These are phyloP conservation scores for Cyaniris semiargus DNA, from an alignment of 2,888 invertebrate species.

Conservation along the genomic window DNA sequence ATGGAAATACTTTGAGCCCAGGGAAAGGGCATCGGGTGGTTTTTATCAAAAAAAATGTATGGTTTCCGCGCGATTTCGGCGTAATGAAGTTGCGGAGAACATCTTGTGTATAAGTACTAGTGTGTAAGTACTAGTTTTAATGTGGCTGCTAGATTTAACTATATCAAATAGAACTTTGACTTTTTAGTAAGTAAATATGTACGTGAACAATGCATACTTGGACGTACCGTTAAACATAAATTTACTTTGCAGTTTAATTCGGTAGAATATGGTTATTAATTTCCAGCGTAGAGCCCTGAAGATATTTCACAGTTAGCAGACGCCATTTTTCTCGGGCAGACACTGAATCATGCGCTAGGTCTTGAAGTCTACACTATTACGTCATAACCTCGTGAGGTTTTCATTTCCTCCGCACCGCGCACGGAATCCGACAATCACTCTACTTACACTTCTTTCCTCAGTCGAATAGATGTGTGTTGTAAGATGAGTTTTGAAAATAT, in stretches of 20 bases:
- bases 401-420: slow-evolving; percentile 3
- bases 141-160: neutral
- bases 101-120: too few relatives aligned
- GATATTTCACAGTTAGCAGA: slow-evolving; percentile 20
- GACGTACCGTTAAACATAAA: neutral
- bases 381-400: slow-evolving; percentile 20
- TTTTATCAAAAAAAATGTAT: too few relatives aligned
- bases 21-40: too few relatives aligned
- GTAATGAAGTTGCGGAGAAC: too few relatives aligned
- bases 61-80: too few relatives aligned
- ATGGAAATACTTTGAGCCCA: too few relatives aligned
- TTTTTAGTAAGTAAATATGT: neutral
- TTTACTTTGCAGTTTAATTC: neutral
- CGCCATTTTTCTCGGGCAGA: slow-evolving; percentile 13
- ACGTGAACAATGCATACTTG: neutral
- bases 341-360: slow-evolving; percentile 18
- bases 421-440: slow-evolving; percentile 22
- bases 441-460: slow-evolving; percentile 9
- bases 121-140: neutral
- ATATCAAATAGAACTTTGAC: neutral
- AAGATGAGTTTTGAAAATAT: neutral
- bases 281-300: slow-evolving; percentile 4
- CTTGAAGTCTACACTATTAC: neutral
- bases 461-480: neutral
- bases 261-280: slow-evolving; percentile 4